phyloP scores from a whole-genome alignment of 64 coral and sea anemone species.

The Montipora capricornis region DNA sequence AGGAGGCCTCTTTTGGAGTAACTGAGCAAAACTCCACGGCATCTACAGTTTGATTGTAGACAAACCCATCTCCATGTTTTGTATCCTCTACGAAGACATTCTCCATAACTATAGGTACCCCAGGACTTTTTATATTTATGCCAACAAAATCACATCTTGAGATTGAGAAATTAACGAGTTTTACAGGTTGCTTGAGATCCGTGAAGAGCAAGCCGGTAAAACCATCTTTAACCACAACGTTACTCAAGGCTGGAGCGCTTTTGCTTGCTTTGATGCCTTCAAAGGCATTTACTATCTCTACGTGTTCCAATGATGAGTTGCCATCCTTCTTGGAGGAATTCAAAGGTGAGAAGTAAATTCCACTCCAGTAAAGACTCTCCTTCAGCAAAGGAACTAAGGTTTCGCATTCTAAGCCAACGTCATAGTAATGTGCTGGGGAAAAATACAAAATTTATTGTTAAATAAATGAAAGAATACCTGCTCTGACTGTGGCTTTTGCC shows the following conservation, averaged over 20 bases:
- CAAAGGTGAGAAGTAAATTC: conserved; percentile 58
- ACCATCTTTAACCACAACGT: conserved; percentile 52
- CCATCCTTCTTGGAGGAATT: not conserved
- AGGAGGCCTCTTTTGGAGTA: not conserved
- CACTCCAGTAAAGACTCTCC: conserved; percentile 65
- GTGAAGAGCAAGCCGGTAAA: conserved; percentile 31
- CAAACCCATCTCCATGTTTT: conserved; percentile 49
- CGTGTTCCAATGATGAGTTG: conserved; percentile 42
- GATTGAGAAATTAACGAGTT: not conserved
- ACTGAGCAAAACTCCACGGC: conserved; percentile 17
- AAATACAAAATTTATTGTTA: not conserved
- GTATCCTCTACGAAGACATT: conserved; percentile 56
- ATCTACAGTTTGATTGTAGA: conserved; percentile 6
- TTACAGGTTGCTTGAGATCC: conserved; percentile 37
- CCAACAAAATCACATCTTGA: conserved; percentile 8
- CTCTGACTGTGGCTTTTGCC: not conserved
- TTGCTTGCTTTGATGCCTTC: conserved; percentile 45
- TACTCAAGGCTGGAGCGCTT: conserved; percentile 36
- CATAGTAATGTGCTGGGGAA: conserved; percentile 13
- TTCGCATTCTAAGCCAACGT: conserved; percentile 77
- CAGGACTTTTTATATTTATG: conserved; percentile 30
- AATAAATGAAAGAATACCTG: not conserved
- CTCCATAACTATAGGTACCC: conserved; percentile 14
- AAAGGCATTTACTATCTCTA: conserved; percentile 68
- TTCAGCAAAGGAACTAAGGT: conserved; percentile 30